These are phyloP conservation scores for Colletes collaris DNA, from an alignment of 2,888 invertebrate species.

Conservation along the genomic window DNA sequence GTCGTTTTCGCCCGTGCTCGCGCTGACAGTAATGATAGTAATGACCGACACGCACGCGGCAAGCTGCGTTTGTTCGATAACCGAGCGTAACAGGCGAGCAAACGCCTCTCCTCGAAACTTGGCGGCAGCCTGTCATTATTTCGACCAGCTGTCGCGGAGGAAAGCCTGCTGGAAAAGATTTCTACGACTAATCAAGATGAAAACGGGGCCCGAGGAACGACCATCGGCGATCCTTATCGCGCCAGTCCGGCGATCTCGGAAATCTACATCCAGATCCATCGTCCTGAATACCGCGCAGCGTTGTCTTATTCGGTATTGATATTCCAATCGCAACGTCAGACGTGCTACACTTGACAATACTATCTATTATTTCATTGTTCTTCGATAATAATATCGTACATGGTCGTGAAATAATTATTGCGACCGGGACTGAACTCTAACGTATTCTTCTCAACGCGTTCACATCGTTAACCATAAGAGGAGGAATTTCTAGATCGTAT, in stretches of 20 bases:
- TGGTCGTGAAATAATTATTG: no score
- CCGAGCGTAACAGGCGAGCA: conserved; percentile 29
- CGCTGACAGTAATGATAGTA: conserved; percentile 50
- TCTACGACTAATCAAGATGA: conserved; percentile 22
- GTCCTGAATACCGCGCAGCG: not conserved
- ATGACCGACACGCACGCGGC: conserved; percentile 35
- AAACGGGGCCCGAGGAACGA: not conserved
- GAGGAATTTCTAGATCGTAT: no score
- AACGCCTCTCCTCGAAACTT: conserved; percentile 30
- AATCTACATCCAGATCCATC: not conserved
- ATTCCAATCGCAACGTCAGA: no score
- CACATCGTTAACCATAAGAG: no score
- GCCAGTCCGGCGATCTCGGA: not conserved
- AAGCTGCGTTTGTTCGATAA: conserved; percentile 39
- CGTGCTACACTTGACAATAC: no score
- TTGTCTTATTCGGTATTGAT: no score
- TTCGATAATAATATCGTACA: no score
- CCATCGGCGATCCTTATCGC: not conserved
- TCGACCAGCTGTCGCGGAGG: conserved; percentile 11
- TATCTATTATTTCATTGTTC: no score
- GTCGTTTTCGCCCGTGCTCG: conserved; percentile 8
- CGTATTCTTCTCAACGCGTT: no score
- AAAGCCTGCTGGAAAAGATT: not conserved
- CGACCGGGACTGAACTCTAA: no score
- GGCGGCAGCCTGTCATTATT: conserved; percentile 45